Evolutionary conservation across 2,113 vertebrate species (phyloP).

Genomic region (Thermophis baileyi): DNA sequence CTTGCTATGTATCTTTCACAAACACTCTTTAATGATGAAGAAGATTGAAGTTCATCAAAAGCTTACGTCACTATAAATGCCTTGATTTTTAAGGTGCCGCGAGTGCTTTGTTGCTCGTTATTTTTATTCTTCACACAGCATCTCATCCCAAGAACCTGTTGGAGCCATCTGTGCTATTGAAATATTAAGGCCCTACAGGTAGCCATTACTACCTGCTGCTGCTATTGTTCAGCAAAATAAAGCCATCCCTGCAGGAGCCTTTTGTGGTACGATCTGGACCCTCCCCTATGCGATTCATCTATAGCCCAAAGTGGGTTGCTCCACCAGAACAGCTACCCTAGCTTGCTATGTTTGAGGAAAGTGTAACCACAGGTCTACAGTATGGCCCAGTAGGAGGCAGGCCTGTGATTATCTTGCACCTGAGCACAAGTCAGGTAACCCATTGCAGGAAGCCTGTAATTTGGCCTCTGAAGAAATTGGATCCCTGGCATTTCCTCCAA

Average conservation of each 20-base stretch:
- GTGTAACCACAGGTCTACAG: slow-evolving; percentile 4
- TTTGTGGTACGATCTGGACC: not conserved
- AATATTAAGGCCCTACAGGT: slow-evolving; percentile 6
- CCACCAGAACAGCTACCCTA: slow-evolving; percentile 39
- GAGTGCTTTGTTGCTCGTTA: not conserved
- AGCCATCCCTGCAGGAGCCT: slow-evolving; percentile 11
- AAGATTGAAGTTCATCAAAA: not conserved
- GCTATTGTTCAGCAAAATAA: slow-evolving; percentile 16
- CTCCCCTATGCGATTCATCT: slow-evolving; percentile 4
- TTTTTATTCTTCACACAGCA: not conserved
- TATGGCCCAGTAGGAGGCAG: slow-evolving; percentile 34
- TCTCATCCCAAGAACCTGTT: not conserved
- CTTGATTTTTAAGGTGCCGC: not conserved
- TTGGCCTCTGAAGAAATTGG: slow-evolving; percentile 32
- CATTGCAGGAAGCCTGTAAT: slow-evolving; percentile 59
- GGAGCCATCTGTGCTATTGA: slow-evolving; percentile 22
- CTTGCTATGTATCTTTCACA: not conserved
- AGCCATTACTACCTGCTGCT: slow-evolving; percentile 33
- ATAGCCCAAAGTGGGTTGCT: slow-evolving; percentile 46
- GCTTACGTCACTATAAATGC: not conserved
- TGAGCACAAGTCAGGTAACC: slow-evolving; percentile 54
- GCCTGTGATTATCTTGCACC: slow-evolving; percentile 42
- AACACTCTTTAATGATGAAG: not conserved
- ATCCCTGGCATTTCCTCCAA: slow-evolving; percentile 18
- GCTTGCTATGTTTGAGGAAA: slow-evolving; percentile 36